Conservation (phyloP, 2,888 invertebrate species). For the Busseola fusca region DNA sequence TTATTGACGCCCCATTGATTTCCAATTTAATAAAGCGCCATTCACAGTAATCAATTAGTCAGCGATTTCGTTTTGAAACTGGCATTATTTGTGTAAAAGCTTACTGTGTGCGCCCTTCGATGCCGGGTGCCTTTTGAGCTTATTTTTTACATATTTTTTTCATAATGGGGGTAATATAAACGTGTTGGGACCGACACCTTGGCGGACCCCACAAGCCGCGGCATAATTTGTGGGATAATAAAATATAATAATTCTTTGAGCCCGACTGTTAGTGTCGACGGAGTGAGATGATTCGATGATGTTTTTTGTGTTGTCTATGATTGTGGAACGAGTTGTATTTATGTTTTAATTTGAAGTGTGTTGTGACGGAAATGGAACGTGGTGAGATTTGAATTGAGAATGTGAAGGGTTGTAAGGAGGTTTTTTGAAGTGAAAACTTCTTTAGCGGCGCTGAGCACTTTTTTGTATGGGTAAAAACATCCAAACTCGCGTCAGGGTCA, state of each 20-base stretch:
- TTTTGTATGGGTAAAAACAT: no score
- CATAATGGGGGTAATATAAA: slow-evolving; percentile 86
- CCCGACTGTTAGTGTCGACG: slow-evolving; percentile 69
- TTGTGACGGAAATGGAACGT: slow-evolving; percentile 54
- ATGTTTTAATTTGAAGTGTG: slow-evolving; percentile 64
- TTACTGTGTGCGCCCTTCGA: slow-evolving; percentile 68
- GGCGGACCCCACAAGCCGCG: slow-evolving; percentile 85
- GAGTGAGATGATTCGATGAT: slow-evolving; percentile 63
- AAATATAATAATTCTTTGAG: slow-evolving; percentile 81
- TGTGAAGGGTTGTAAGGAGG: slow-evolving; percentile 24
- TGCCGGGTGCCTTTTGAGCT: slow-evolving; percentile 80
- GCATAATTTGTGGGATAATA: slow-evolving; percentile 85
- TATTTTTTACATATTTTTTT: slow-evolving; percentile 75
- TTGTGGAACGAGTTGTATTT: slow-evolving; percentile 62
- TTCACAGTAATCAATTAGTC: slow-evolving; percentile 87
- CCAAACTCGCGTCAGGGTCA: no score
- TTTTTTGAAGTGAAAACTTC: no score
- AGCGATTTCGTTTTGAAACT: slow-evolving; percentile 80
- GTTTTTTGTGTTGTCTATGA: slow-evolving; percentile 62
- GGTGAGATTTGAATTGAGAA: slow-evolving; percentile 50
- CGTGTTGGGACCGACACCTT: slow-evolving; percentile 87
- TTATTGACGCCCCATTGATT: slow-evolving; percentile 73
- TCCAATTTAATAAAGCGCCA: slow-evolving; percentile 77
- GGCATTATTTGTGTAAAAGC: slow-evolving; percentile 81
- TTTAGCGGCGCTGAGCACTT: no score